These are phyloP conservation scores for Anguilla rostrata DNA, from an alignment of 2,113 vertebrate species.

Conservation along the genomic window DNA sequence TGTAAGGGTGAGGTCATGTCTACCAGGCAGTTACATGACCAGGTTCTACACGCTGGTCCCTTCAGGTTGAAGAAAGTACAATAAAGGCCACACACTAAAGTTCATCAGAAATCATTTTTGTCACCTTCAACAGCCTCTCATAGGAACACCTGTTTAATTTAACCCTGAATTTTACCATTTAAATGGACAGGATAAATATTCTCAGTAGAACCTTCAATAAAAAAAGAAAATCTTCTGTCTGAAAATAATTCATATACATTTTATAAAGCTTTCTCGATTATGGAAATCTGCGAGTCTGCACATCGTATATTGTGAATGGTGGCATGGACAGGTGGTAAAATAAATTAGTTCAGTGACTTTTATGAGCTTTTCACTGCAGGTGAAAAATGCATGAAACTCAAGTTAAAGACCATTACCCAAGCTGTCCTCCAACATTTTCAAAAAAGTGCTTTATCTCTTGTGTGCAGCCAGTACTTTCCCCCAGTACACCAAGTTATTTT, in stretches of 20 bases:
- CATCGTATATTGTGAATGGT: not conserved
- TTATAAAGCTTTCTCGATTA: not conserved
- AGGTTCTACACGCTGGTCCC: not conserved
- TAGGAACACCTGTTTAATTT: not conserved
- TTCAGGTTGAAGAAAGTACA: not conserved
- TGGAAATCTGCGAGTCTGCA: not conserved
- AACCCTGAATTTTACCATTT: not conserved
- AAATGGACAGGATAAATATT: not conserved
- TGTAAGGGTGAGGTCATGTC: not conserved
- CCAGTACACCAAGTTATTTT: not conserved
- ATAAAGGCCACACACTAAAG: not conserved
- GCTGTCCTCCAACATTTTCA: not conserved
- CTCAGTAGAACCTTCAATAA: not conserved
- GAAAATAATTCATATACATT: not conserved
- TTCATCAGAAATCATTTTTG: not conserved
- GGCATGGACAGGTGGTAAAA: not conserved
- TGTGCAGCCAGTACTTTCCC: not conserved
- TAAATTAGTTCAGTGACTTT: conserved; percentile 3
- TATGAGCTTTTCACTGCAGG: conserved; percentile 4
- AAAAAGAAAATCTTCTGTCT: not conserved
- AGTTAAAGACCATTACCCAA: not conserved
- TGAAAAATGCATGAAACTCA: conserved; percentile 9
- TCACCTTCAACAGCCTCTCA: not conserved
- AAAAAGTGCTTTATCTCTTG: conserved; percentile 12
- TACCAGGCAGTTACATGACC: not conserved